These are phyloP conservation scores for Netelia inedita DNA, from an alignment of 2,888 invertebrate species.

Conservation along the genomic window DNA sequence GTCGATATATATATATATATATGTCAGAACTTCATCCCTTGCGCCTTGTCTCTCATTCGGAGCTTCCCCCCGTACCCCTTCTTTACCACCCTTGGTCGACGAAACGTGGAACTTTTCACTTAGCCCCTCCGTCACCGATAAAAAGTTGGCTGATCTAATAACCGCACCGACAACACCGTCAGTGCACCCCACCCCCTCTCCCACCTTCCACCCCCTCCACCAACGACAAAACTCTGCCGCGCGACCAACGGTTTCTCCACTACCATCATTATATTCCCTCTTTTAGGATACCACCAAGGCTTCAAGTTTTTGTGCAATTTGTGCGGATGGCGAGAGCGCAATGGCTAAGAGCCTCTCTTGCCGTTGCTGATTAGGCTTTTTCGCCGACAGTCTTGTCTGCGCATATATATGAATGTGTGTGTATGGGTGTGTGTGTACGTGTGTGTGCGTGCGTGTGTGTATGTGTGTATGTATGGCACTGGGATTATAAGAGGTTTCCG, in stretches of 20 bases:
- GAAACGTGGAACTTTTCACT: slow-evolving; percentile 82
- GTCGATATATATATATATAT: not conserved
- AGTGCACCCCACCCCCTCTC: not conserved
- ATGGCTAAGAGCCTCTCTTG: slow-evolving; percentile 29
- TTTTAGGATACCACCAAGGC: slow-evolving; percentile 4
- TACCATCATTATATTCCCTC: slow-evolving; percentile 25
- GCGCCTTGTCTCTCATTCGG: slow-evolving; percentile 59
- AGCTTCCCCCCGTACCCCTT: not conserved
- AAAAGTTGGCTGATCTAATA: slow-evolving; percentile 82
- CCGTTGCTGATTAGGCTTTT: slow-evolving; percentile 29
- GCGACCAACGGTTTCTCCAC: slow-evolving; percentile 19
- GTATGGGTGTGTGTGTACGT: no score
- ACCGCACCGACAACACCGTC: slow-evolving; percentile 75
- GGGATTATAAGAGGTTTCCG: slow-evolving; percentile 19
- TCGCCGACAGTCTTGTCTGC: not conserved
- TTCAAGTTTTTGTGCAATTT: slow-evolving; percentile 61
- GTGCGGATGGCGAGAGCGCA: slow-evolving; percentile 45
- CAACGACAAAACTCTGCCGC: slow-evolving; percentile 28
- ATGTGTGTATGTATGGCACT: no score
- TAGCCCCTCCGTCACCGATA: slow-evolving; percentile 78
- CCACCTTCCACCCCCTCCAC: slow-evolving; percentile 57
- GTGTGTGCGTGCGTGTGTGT: no score
- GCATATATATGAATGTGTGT: not conserved
- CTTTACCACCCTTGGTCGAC: slow-evolving; percentile 51
- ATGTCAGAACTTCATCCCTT: slow-evolving; percentile 21